phyloP scores from a whole-genome alignment of 2,888 invertebrate genomes.

The Erannis defoliaria region DNA sequence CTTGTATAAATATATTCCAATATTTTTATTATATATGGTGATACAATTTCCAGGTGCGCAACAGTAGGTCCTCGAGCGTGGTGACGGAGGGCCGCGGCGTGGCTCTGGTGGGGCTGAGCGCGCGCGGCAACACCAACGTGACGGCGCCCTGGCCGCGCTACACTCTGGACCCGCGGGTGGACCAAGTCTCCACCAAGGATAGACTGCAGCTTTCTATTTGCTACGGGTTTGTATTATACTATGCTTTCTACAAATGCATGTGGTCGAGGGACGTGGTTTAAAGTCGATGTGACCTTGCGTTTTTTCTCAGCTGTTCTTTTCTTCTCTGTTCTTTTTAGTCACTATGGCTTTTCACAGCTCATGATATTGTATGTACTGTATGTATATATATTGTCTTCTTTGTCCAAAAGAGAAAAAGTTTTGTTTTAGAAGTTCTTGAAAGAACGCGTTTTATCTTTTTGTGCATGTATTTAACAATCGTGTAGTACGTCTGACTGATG shows the following conservation, averaged over 20 bases:
- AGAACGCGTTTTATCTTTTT: too few relatives aligned
- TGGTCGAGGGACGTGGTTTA: too few relatives aligned
- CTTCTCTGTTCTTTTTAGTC: too few relatives aligned
- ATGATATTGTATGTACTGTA: too few relatives aligned
- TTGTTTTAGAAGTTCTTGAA: too few relatives aligned
- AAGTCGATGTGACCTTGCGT: not conserved
- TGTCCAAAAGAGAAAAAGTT: too few relatives aligned
- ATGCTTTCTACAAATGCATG: not conserved
- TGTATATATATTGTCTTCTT: not conserved
- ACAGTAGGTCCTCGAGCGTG: conserved; percentile 89
- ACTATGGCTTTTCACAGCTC: too few relatives aligned
- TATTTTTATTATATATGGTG: too few relatives aligned
- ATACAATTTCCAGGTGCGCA: conserved; percentile 62
- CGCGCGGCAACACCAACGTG: conserved; percentile 93
- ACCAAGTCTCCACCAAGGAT: conserved; percentile 91
- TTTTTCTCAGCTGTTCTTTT: not conserved
- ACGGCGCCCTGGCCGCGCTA: conserved; percentile 96
- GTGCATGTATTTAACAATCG: not conserved
- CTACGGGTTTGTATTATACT: conserved; percentile 85
- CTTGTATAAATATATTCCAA: too few relatives aligned
- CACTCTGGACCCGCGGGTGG: conserved; percentile 94
- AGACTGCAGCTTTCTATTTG: conserved; percentile 94
- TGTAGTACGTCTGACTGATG: too few relatives aligned
- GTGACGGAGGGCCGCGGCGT: conserved; percentile 93
- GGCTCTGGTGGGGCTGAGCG: conserved; percentile 92